Evolutionary conservation across 2,888 invertebrate genomes (phyloP).

Genomic region (Lasioglossum vierecki): DNA sequence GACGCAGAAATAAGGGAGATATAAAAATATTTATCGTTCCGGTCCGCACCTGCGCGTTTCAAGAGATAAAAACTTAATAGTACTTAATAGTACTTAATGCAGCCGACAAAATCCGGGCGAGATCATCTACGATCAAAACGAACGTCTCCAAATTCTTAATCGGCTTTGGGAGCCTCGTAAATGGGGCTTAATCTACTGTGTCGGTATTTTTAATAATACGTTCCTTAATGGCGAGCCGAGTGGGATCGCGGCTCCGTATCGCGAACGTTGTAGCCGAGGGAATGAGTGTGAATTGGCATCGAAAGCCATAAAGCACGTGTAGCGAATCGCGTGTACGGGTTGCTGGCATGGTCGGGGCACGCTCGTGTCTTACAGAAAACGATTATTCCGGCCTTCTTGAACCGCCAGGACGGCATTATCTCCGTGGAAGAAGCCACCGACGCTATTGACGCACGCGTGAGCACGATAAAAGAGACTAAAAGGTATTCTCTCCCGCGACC

Average conservation of each 20-base stretch:
- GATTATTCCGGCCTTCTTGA: slow-evolving; percentile 60
- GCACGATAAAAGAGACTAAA: slow-evolving; percentile 59
- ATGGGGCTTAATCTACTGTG: background rate
- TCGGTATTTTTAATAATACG: background rate
- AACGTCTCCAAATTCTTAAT: background rate
- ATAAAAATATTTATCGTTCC: background rate
- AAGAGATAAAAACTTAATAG: background rate
- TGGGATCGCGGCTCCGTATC: background rate
- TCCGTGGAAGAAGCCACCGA: slow-evolving; percentile 62
- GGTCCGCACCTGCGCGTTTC: background rate
- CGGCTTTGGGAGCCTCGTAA: background rate
- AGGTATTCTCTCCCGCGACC: slow-evolving; percentile 62
- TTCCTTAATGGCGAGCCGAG: background rate
- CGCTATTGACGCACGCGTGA: slow-evolving; percentile 54
- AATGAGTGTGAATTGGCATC: slow-evolving; percentile 24
- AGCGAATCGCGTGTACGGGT: slow-evolving; percentile 39
- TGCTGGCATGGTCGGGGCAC: slow-evolving; percentile 20
- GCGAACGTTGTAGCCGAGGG: background rate
- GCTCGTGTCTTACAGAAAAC: slow-evolving; percentile 47
- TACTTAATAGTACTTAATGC: background rate
- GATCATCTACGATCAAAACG: background rate
- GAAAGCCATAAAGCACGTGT: slow-evolving; percentile 42
- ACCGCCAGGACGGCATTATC: slow-evolving; percentile 54
- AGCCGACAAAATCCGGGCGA: background rate
- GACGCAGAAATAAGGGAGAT: background rate